Percentiles rank a stretch among this genome's conserved stretches.
These are phyloP conservation scores for Chaenocephalus aceratus DNA, from an alignment of 2,113 vertebrate genomes.

Conservation along the genomic window DNA sequence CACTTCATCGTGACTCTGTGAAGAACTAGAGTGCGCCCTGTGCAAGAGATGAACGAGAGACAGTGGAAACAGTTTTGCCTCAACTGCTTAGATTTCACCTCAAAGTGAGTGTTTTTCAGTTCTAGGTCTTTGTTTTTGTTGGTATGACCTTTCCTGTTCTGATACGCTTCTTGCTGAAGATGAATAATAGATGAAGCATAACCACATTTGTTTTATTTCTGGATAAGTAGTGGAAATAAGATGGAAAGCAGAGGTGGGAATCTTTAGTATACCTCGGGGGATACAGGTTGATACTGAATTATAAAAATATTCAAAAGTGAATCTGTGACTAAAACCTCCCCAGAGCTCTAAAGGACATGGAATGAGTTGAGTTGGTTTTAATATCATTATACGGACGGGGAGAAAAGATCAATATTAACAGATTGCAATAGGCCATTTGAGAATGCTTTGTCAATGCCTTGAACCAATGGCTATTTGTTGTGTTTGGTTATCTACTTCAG, in stretches of 20 bases:
- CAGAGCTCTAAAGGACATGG: background rate
- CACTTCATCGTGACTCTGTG: slow-evolving; percentile 20
- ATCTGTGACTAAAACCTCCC: background rate
- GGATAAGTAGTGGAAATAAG: background rate
- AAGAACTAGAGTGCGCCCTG: slow-evolving; percentile 18
- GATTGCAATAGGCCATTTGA: background rate
- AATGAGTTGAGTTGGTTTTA: background rate
- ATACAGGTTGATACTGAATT: background rate
- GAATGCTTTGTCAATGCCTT: background rate
- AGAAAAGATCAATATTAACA: slow-evolving; percentile 2
- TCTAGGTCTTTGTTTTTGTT: background rate
- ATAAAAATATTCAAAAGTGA: background rate
- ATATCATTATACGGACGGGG: background rate
- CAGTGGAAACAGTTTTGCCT: slow-evolving; percentile 12
- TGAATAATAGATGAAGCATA: background rate
- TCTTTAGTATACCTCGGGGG: too few relatives aligned
- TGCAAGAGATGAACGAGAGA: slow-evolving; percentile 8
- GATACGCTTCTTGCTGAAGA: slow-evolving; percentile 13
- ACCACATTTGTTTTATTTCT: background rate
- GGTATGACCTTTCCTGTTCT: background rate
- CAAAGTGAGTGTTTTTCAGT: background rate
- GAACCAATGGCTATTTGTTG: background rate
- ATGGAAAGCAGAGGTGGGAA: background rate
- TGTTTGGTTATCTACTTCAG: background rate
- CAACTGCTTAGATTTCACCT: background rate